Evolutionary conservation across 2,113 vertebrate species (phyloP).

Genomic region (Melospiza georgiana): DNA sequence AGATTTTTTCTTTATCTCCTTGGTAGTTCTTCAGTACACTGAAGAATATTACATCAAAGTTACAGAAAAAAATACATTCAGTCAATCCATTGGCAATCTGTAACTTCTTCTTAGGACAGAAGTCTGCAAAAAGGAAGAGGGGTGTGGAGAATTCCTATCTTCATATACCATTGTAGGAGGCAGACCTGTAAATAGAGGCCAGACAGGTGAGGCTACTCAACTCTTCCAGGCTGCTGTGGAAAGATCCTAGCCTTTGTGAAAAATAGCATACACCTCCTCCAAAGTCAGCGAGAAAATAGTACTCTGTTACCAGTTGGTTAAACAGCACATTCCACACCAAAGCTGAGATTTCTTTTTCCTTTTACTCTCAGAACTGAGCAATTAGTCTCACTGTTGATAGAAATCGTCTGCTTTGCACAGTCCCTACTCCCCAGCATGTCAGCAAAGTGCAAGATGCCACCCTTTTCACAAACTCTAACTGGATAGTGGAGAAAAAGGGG

Average conservation of each 20-base stretch:
- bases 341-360: background rate
- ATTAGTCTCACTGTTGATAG: background rate
- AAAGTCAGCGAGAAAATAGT: background rate
- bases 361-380: background rate
- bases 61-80: background rate
- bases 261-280: background rate
- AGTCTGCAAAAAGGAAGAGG: background rate
- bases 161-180: background rate
- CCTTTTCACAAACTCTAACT: background rate
- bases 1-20: background rate
- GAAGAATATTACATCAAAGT: background rate
- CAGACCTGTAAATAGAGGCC: background rate
- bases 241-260: background rate
- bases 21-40: background rate
- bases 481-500: background rate
- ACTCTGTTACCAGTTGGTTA: background rate
- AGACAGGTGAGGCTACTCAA: background rate
- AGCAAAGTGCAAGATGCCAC: background rate
- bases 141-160: background rate
- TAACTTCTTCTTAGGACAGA: background rate
- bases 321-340: background rate
- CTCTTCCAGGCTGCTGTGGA: background rate
- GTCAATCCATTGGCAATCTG: background rate
- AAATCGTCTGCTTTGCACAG: background rate
- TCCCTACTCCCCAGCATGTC: background rate